A percentile compares a stretch with the other conserved stretches of the same genome.
Evolutionary conservation across 1,140 invertebrate species (phyloP).

Genomic region (Geopemphigus sp.): DNA sequence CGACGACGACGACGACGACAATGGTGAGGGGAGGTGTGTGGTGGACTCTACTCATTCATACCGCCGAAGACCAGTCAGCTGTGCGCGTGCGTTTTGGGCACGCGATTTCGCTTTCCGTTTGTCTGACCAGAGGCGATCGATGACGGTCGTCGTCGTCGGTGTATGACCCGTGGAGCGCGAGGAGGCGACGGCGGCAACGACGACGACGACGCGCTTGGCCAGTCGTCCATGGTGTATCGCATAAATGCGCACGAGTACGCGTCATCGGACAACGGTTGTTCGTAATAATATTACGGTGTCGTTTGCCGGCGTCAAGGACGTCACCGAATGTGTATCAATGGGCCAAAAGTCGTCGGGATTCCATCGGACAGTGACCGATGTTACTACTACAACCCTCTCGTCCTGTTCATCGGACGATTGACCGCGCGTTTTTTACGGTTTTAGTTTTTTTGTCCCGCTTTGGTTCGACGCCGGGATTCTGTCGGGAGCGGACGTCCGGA

Average conservation of each 20-base stretch:
- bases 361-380: not conserved
- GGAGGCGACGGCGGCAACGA: too few relatives aligned
- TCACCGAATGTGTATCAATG: constrained; percentile 30
- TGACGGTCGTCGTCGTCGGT: not conserved
- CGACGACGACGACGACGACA: not conserved
- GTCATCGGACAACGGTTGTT: constrained; percentile 9
- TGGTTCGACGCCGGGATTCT: too few relatives aligned
- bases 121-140: constrained; percentile 40
- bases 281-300: too few relatives aligned
- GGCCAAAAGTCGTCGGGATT: not conserved
- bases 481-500: constrained; percentile 1
- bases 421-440: too few relatives aligned
- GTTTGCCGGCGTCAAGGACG: constrained; percentile 3
- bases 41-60: constrained; percentile 40
- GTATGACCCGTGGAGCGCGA: too few relatives aligned
- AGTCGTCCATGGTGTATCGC: constrained; percentile 34
- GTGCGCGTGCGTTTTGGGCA: constrained; percentile 11
- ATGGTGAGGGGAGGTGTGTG: not conserved
- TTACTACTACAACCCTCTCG: too few relatives aligned
- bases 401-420: too few relatives aligned
- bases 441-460: too few relatives aligned
- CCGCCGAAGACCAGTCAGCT: constrained; percentile 7
- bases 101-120: constrained; percentile 42
- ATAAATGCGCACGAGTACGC: constrained; percentile 25
- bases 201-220: constrained; percentile 44